phyloP scores from a whole-genome alignment of 1,140 invertebrate genomes.

The Andricus grossulariae region DNA sequence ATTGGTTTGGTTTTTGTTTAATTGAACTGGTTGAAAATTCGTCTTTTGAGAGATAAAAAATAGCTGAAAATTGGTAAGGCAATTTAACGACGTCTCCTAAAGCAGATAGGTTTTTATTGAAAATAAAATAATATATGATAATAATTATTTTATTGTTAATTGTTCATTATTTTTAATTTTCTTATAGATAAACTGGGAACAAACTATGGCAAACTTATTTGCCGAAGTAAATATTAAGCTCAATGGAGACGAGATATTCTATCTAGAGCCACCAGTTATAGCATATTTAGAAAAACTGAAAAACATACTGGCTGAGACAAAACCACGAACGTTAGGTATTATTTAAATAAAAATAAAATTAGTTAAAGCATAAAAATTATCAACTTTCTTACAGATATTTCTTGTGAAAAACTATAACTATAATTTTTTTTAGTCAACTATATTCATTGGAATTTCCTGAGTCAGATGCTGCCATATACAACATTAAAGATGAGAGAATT shows the following conservation, averaged over 20 bases:
- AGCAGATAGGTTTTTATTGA: too few relatives aligned
- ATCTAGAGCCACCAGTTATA: not conserved
- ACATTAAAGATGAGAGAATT: slow-evolving; percentile 45
- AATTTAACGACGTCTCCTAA: too few relatives aligned
- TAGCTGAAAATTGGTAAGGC: too few relatives aligned
- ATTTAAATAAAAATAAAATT: not conserved
- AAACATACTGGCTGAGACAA: slow-evolving; percentile 24
- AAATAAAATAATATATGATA: not conserved
- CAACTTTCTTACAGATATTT: not conserved
- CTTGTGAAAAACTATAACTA: too few relatives aligned
- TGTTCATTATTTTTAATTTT: not conserved
- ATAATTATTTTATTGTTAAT: not conserved
- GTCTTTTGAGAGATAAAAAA: too few relatives aligned
- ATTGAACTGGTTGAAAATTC: too few relatives aligned
- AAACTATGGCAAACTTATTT: slow-evolving; percentile 26
- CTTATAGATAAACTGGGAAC: slow-evolving; percentile 21
- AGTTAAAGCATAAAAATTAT: slow-evolving; percentile 31
- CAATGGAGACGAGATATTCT: slow-evolving; percentile 23
- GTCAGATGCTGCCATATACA: slow-evolving; percentile 37
- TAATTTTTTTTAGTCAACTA: too few relatives aligned
- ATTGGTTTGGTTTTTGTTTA: too few relatives aligned
- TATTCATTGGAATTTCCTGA: slow-evolving; percentile 50
- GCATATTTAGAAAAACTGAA: not conserved
- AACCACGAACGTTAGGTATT: slow-evolving; percentile 34
- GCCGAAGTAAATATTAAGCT: slow-evolving; percentile 26